Percentiles rank a stretch among this genome's conserved stretches.
These are phyloP conservation scores for Trachymyrmex cornetzi DNA, from an alignment of 1,140 invertebrate species.

Conservation along the genomic window DNA sequence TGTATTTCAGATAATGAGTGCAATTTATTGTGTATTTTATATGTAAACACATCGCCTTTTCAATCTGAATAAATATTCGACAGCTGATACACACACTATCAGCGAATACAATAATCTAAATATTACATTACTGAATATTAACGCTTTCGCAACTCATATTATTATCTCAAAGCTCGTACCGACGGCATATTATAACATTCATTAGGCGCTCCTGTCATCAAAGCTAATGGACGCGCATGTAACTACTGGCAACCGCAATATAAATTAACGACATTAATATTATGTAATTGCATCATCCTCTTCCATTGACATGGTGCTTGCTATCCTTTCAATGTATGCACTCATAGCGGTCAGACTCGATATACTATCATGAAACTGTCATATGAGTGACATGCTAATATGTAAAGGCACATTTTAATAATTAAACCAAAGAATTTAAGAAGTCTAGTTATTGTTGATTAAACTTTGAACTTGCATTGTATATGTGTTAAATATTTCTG, in stretches of 20 bases:
- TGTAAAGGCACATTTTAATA: background rate
- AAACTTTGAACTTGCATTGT: background rate
- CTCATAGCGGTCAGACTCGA: background rate
- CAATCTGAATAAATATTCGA: constrained; percentile 1
- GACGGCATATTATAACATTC: constrained; percentile 44
- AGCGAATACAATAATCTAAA: constrained; percentile 20
- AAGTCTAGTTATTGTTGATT: background rate
- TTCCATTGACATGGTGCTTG: constrained; percentile 21
- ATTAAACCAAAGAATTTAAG: background rate
- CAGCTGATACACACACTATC: background rate
- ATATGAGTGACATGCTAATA: background rate
- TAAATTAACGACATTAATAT: constrained; percentile 52
- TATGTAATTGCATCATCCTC: constrained; percentile 26
- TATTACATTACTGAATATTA: constrained; percentile 25
- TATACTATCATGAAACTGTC: background rate
- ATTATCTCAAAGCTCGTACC: constrained; percentile 41
- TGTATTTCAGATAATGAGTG: background rate
- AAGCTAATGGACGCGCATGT: constrained; percentile 50
- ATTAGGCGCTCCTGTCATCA: constrained; percentile 9
- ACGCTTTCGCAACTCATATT: constrained; percentile 26
- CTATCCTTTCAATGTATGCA: constrained; percentile 12
- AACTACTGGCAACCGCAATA: constrained; percentile 44
- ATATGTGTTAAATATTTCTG: background rate
- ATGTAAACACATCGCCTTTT: background rate
- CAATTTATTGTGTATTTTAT: background rate